Evolutionary conservation across 2,888 invertebrate species (phyloP).

Genomic region (Tupiocoris notatus): DNA sequence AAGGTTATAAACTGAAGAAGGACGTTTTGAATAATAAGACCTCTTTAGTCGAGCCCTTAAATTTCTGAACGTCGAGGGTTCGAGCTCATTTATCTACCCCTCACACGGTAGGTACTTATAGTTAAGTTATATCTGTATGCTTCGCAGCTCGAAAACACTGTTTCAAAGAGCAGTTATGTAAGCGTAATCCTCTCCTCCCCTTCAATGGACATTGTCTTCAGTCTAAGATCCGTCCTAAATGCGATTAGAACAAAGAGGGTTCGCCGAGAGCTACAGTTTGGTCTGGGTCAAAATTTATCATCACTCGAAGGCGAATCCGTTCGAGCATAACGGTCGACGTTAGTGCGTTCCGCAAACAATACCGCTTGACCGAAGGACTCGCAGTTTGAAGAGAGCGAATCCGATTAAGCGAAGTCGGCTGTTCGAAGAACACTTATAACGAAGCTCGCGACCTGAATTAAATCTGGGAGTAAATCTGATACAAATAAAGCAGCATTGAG

Average conservation of each 20-base stretch:
- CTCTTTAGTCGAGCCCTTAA: constrained; percentile 12
- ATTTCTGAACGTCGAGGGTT: constrained; percentile 14
- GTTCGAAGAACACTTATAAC: background rate
- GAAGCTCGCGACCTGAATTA: background rate
- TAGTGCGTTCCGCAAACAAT: background rate
- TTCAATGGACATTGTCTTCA: constrained; percentile 35
- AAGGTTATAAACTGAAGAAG: constrained; percentile 22
- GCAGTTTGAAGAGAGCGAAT: background rate
- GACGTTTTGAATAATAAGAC: constrained; percentile 30
- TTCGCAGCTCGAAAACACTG: background rate
- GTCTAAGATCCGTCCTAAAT: constrained; percentile 20
- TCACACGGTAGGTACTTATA: constrained; percentile 18
- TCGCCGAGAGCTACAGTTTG: background rate
- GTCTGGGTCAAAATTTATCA: background rate
- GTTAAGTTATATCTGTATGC: constrained; percentile 31
- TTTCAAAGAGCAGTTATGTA: constrained; percentile 13
- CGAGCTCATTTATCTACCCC: constrained; percentile 34
- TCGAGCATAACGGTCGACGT: background rate
- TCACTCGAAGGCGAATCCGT: background rate
- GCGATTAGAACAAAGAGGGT: constrained; percentile 19
- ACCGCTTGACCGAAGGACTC: background rate
- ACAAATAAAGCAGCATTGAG: constrained; percentile 4
- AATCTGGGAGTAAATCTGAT: background rate
- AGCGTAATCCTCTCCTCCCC: constrained; percentile 21
- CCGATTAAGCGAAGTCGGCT: background rate